These are phyloP conservation scores for Exephanes ischioxanthus DNA, from an alignment of 2,888 invertebrate genomes.

Conservation along the genomic window DNA sequence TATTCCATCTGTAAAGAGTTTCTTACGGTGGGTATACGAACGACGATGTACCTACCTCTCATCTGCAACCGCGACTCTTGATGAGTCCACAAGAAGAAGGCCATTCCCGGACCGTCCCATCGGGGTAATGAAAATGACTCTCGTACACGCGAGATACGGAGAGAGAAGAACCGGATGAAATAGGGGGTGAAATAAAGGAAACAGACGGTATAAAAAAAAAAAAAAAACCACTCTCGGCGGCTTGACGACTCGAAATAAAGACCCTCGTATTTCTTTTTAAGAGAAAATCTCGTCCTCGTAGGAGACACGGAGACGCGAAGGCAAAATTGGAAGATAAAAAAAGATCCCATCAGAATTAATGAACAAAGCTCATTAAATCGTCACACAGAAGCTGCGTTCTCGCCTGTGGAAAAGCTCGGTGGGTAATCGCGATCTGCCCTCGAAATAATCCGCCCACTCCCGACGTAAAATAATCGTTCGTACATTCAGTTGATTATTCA, in stretches of 20 bases:
- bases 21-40: slow-evolving; percentile 42
- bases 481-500: neutral
- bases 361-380: neutral
- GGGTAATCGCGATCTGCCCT: neutral
- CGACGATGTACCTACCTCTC: slow-evolving; percentile 36
- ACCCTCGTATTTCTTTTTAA: slow-evolving; percentile 22
- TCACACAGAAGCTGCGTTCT: neutral
- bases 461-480: neutral
- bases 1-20: slow-evolving; percentile 82
- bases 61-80: slow-evolving; percentile 43
- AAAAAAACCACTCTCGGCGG: slow-evolving; percentile 28
- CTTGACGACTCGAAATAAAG: slow-evolving; percentile 31
- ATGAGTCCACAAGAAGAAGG: slow-evolving; percentile 57
- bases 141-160: slow-evolving; percentile 40
- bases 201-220: slow-evolving; percentile 8
- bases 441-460: neutral
- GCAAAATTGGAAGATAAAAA: neutral
- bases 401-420: neutral
- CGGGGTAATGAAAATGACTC: slow-evolving; percentile 62
- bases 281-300: slow-evolving; percentile 40
- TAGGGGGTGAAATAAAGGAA: slow-evolving; percentile 11
- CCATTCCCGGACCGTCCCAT: slow-evolving; percentile 49
- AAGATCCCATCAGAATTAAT: neutral
- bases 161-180: slow-evolving; percentile 28
- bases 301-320: slow-evolving; percentile 16